Evolutionary conservation across 2,888 invertebrate species (phyloP).

Genomic region (Hirtodrosophila duncani): DNA sequence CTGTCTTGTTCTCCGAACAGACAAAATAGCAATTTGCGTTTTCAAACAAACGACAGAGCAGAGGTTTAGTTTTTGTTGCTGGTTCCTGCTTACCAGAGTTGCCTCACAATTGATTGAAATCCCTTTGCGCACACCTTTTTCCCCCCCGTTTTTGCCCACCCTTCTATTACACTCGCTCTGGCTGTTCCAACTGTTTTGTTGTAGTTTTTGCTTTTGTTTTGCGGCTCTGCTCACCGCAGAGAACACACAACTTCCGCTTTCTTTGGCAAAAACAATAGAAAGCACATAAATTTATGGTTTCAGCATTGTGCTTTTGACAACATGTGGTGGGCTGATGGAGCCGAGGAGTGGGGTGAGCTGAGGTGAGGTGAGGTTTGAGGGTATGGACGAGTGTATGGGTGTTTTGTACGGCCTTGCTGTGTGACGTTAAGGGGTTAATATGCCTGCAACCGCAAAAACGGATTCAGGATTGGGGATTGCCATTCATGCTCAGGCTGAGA

Average conservation of each 20-base stretch:
- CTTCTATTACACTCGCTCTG: constrained; percentile 8
- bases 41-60: constrained; percentile 53
- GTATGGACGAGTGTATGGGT: neutral
- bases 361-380: neutral
- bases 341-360: neutral
- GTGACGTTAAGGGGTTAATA: constrained; percentile 68
- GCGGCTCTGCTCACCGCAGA: constrained; percentile 47
- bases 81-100: constrained; percentile 40
- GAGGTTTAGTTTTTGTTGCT: constrained; percentile 62
- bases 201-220: constrained; percentile 31
- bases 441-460: constrained; percentile 69
- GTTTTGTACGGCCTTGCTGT: constrained; percentile 6
- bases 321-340: constrained; percentile 41
- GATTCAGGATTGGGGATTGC: constrained; percentile 51
- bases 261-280: constrained; percentile 72
- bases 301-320: constrained; percentile 73
- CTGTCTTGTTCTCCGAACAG: constrained; percentile 36
- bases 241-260: constrained; percentile 69
- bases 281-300: constrained; percentile 74
- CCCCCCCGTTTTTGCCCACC: constrained; percentile 19
- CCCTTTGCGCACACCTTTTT: constrained; percentile 71
- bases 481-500: constrained; percentile 8
- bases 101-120: constrained; percentile 70
- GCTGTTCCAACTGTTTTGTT: constrained; percentile 30
- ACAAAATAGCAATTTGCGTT: constrained; percentile 73